Evolutionary conservation across 2,888 invertebrate genomes (phyloP), one percentile per base, ranked within the genome.

Genomic region (Elegia similella): DNA sequence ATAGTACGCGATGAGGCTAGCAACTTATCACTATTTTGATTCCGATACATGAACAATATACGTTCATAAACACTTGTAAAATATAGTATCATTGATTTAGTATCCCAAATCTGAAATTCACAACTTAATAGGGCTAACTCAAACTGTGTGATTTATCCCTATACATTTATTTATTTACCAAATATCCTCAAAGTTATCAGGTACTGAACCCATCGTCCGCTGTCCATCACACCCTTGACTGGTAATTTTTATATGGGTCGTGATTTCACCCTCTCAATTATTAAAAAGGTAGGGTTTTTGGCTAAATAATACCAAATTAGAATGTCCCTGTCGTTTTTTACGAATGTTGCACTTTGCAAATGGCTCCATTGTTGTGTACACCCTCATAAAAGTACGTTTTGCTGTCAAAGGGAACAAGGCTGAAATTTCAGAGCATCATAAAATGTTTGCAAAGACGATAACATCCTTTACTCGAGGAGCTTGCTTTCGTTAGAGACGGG

Each of bases 251-350:
- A 16, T 50, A 38, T 34, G 50, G 55, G 43, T 56, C 34, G 15
- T 59, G 61, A 59, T 60, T 59, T 59, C 30, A 59, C 66, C 66
- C 64, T 62, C 52, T 67, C 57, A 62, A 67, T 63, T 67, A 67
- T 67, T 65, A 61, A 67, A 62, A 57, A 54, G 52, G 61, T 52
- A 53, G 52, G 54, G 46, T 57, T 57, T 61, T 50, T 42, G 57
- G 48, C 32, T 34, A 56, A 43, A 56, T 43, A 50, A 43, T 50
- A 23, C 43, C 34, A 34, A 47, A 34, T 48, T 50, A 50, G 50
- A 34, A 5, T 34, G 50, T 50, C 17, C n/a, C n/a, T 47, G 30
- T 47, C 34, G 17, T 43, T 32, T 42, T 42, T 53, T 13, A 29
- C 17, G 38, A 15, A 15, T 17, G 38, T 38, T 34, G 50, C 50